Evolutionary conservation across 64 coral and sea anemone genomes (phyloP).

Genomic region (Cladopsammia gracilis): DNA sequence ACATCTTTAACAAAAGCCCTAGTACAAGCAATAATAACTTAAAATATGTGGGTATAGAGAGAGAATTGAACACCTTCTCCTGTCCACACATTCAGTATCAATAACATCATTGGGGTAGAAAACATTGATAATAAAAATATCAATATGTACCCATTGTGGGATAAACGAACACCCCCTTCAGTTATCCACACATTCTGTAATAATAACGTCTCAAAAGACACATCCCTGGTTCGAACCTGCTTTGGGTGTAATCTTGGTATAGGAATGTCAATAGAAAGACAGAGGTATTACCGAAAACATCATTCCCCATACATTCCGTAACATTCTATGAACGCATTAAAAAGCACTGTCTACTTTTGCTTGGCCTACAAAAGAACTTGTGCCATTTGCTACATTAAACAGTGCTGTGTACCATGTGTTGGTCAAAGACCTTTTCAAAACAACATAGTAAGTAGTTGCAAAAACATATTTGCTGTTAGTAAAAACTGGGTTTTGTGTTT

Average conservation of each 20-base stretch:
- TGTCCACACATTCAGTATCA: slow-evolving; percentile 8
- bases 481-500: not conserved
- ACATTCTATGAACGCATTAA: slow-evolving; percentile 41
- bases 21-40: slow-evolving; percentile 7
- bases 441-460: slow-evolving; percentile 32
- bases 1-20: not conserved
- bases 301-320: slow-evolving; percentile 35
- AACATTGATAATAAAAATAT: not conserved
- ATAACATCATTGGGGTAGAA: not conserved
- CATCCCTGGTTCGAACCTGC: not conserved
- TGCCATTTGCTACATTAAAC: slow-evolving; percentile 27
- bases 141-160: not conserved
- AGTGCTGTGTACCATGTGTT: slow-evolving; percentile 30
- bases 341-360: slow-evolving; percentile 41
- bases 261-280: slow-evolving; percentile 11
- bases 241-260: not conserved
- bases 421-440: slow-evolving; percentile 44
- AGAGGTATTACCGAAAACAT: not conserved
- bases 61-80: not conserved
- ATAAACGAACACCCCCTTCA: slow-evolving; percentile 10
- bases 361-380: slow-evolving; percentile 28
- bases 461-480: slow-evolving; percentile 35
- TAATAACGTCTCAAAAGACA: slow-evolving; percentile 15
- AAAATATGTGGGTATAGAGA: slow-evolving; percentile 21
- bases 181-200: slow-evolving; percentile 12